phyloP scores from a whole-genome alignment of 2,797 vertebrate genomes.

The Falco concolor region DNA sequence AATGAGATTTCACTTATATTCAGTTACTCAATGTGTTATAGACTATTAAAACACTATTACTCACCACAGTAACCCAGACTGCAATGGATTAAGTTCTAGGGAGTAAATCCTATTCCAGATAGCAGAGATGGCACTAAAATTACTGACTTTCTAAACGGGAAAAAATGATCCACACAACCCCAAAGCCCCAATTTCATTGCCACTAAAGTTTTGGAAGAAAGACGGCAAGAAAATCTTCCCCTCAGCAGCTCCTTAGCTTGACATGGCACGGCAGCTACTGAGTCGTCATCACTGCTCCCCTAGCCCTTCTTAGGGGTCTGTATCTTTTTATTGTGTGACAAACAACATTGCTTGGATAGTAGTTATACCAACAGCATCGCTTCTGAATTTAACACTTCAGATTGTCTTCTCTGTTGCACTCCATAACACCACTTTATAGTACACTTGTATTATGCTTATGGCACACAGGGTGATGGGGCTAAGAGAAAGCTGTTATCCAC shows the following conservation, averaged over 20 bases:
- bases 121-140: background rate
- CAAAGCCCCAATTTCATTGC: background rate
- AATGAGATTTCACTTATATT: background rate
- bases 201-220: background rate
- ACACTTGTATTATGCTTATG: background rate
- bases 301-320: background rate
- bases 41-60: background rate
- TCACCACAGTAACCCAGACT: background rate
- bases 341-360: background rate
- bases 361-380: background rate
- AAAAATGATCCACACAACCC: background rate
- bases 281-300: background rate
- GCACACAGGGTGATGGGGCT: background rate
- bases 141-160: background rate
- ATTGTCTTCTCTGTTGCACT: background rate
- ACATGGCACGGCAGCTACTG: background rate
- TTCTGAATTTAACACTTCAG: background rate
- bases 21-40: background rate
- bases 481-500: background rate
- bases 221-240: background rate
- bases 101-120: background rate
- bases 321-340: background rate
- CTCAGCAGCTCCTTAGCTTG: background rate
- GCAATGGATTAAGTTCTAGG: background rate
- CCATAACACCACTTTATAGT: background rate